Conservation (phyloP, 1,140 invertebrate genomes). For the Arctopsyche grandis region DNA sequence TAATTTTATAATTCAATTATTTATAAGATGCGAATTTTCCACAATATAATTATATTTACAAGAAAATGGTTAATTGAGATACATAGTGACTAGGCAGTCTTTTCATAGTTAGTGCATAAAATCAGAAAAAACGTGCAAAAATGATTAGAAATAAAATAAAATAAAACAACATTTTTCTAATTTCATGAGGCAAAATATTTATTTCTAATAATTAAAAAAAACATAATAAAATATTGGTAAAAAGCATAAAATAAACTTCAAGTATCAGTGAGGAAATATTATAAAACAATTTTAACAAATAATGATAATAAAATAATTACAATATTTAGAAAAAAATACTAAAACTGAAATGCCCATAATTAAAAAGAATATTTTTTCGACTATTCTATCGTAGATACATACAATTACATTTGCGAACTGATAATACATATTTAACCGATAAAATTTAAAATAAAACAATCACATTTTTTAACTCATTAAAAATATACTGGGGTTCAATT, state of each 20-base stretch:
- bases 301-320: constrained; percentile 50
- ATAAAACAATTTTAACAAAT: constrained; percentile 52
- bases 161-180: constrained; percentile 62
- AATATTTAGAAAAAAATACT: constrained; percentile 41
- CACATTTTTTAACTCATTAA: constrained; percentile 49
- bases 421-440: constrained; percentile 43
- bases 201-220: constrained; percentile 65
- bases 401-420: constrained; percentile 18
- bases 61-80: constrained; percentile 51
- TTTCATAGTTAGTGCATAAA: constrained; percentile 52
- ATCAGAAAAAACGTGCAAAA: constrained; percentile 46
- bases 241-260: constrained; percentile 53
- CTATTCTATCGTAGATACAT: constrained; percentile 13
- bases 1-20: background rate
- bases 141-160: constrained; percentile 59
- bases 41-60: constrained; percentile 42
- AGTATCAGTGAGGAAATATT: constrained; percentile 39
- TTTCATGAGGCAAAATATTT: constrained; percentile 66
- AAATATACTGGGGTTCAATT: constrained; percentile 52
- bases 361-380: constrained; percentile 19
- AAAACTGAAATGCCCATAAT: constrained; percentile 37
- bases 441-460: constrained; percentile 53
- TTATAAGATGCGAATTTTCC: background rate
- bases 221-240: constrained; percentile 53
- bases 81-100: constrained; percentile 55